Base-by-base conservation (phyloP, 2,113 vertebrate genomes). In the Strix aluco region DNA sequence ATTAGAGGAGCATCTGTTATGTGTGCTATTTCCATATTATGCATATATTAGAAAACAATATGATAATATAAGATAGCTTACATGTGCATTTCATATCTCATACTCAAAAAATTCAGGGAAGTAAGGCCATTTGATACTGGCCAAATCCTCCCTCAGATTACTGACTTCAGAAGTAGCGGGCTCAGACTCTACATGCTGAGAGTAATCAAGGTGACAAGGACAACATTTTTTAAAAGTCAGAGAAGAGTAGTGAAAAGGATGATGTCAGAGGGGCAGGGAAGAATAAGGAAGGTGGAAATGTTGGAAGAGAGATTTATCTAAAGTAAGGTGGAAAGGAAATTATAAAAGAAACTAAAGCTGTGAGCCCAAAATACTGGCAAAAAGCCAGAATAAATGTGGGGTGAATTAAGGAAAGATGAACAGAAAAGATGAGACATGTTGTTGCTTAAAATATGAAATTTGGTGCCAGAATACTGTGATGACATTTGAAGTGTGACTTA, bases 221-320 rank as follows among this genome's bases (percentile, higher is more conserved):
- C 20, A 92, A 54, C 0, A 2, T 23, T 42, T 71, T 62, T 88
- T 29, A 17, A n/a, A 66, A 71, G 20, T 52, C 3, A 29, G 8
- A 42, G 27, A 74, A 87, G 34, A 73, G 17, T 29, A 54, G 47
- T 90, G 32, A 54, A 86, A 82, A 90, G 11, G 29, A 51, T 73
- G 29, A 38, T 0, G 1, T 17, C 4, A 83, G 52, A 84, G 63
- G 5, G 8, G 7, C 25, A 52, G 34, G 3, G 9, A 82, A 44
- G 20, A 73, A 63, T 40, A 90, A 67, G 16, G 21, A 75, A 81
- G 52, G 20, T 36, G 7, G 30, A 84, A 78, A 52, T 23, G 27
- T 32, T 75, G 19, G 16, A 71, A 84, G 38, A 67, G 9, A 78
- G 19, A n/a, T 81, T 84, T 81, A 83, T 42, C 11, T 44, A 40